Base-by-base conservation (phyloP, 1,140 invertebrate species). In the Mactra quadrangularis region DNA sequence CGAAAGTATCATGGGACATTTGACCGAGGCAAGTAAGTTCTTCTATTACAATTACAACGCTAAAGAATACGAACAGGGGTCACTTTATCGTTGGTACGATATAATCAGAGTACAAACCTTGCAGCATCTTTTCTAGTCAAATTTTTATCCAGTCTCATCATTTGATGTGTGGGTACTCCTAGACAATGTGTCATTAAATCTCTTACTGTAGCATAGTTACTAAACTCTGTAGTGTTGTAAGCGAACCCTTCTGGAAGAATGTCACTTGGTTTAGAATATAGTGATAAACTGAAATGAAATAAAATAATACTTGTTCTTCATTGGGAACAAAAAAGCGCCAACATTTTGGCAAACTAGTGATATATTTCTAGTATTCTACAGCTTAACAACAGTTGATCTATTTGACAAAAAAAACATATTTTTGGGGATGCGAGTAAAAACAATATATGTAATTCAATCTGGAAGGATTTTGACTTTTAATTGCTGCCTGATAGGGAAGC, bases 121-220 rank as follows among this genome's bases (percentile, higher is more conserved):
- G 82, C 52, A 0, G 87, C 75, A 41, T 86, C 85, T 41, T 75
- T 78, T 47, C 85, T 74, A n/a, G 86, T 89, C 7, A 89, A 31
- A 2, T 45, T 86, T 9, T 22, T 74, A 70, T 89, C 84, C 31
- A 86, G 82, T 15, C 88, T 57, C 19, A 89, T 78, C 29, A 52
- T 45, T 60, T 87, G 87, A 78, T 87, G 72, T n/a, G 50, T n/a
- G n/a, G 86, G 86, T 17, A 86, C 33, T 19, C 85, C 84, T 33
- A 86, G 75, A 52, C 85, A 79, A 60, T 89, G 88, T 22, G 83
- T 74, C 55, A 89, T 71, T 13, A 89, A 19, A 62, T 89, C 88
- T 47, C 87, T 78, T 15, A 86, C 66, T 3, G 88, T 87, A 15
- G 85, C 85, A 35, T 89, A 87, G n/a, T 83, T 25, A 1, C 85